These are phyloP conservation scores for Gavialis gangeticus DNA, from an alignment of 2,113 vertebrate genomes.

Conservation along the genomic window DNA sequence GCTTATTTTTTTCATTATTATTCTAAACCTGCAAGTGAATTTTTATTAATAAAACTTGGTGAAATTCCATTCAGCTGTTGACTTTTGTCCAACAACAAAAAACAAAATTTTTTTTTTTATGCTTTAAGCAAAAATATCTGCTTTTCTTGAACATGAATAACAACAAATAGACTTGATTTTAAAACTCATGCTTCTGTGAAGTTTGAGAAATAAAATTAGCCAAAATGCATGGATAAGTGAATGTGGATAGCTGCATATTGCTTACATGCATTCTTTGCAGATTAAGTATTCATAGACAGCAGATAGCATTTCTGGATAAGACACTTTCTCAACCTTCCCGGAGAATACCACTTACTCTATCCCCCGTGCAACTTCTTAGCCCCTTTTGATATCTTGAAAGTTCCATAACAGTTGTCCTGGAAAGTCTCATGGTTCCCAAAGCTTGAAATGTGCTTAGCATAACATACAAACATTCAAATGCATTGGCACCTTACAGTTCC, in stretches of 20 bases:
- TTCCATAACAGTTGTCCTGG: background rate
- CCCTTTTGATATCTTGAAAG: fast-evolving
- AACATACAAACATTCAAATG: background rate
- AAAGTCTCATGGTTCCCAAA: background rate
- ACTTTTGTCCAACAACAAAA: background rate
- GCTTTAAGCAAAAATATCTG: fast-evolving
- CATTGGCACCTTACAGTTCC: fast-evolving
- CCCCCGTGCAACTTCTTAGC: background rate
- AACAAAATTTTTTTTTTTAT: background rate
- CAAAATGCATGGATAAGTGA: background rate
- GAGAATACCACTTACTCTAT: background rate
- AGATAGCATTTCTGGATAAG: fast-evolving
- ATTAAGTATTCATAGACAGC: background rate
- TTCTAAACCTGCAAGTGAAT: background rate
- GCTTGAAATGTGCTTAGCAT: background rate
- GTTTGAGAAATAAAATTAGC: background rate
- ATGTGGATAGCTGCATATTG: background rate
- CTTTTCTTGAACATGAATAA: background rate
- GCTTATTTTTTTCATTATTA: background rate
- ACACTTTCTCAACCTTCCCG: background rate
- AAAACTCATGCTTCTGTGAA: background rate
- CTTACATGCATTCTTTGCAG: background rate
- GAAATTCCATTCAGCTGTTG: background rate
- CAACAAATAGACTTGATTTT: background rate
- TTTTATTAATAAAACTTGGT: background rate